Conservation (phyloP, 2,797 vertebrate genomes). For the Leuciscus waleckii region DNA sequence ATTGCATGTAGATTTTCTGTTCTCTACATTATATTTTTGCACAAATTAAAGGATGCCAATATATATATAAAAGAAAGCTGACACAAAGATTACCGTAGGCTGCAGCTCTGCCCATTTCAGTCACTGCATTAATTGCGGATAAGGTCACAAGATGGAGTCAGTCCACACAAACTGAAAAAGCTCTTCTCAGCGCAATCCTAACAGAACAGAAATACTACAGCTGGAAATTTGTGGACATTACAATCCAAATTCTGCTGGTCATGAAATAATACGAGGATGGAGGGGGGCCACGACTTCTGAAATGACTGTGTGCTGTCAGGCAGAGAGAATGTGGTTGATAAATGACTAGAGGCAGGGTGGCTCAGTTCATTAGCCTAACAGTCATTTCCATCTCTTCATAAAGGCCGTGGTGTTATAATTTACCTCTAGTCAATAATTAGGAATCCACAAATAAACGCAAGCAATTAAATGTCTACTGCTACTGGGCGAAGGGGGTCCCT, state of each 20-base stretch:
- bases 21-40: background rate
- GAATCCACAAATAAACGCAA: conserved; percentile 98
- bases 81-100: conserved; percentile 7
- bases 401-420: conserved; percentile 96
- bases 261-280: background rate
- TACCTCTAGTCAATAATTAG: conserved; percentile 99
- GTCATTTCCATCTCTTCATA: conserved; percentile 95
- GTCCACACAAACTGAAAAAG: conserved; percentile 22
- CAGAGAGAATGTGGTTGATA: conserved; percentile 92
- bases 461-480: conserved; percentile 99
- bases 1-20: background rate
- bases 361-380: conserved; percentile 91
- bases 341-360: conserved; percentile 70
- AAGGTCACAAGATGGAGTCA: background rate
- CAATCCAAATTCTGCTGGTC: conserved; percentile 1
- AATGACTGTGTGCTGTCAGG: conserved; percentile 78
- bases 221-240: background rate
- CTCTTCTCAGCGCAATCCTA: conserved; percentile 48
- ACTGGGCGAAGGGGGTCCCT: conserved; percentile 70
- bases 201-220: conserved; percentile 72
- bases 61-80: background rate
- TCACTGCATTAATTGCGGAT: conserved; percentile 73
- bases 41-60: background rate
- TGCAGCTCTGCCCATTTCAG: conserved; percentile 19
- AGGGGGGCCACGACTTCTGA: conserved; percentile 11